Conservation (phyloP, 2,797 vertebrate genomes). For the Pitangus sulphuratus region DNA sequence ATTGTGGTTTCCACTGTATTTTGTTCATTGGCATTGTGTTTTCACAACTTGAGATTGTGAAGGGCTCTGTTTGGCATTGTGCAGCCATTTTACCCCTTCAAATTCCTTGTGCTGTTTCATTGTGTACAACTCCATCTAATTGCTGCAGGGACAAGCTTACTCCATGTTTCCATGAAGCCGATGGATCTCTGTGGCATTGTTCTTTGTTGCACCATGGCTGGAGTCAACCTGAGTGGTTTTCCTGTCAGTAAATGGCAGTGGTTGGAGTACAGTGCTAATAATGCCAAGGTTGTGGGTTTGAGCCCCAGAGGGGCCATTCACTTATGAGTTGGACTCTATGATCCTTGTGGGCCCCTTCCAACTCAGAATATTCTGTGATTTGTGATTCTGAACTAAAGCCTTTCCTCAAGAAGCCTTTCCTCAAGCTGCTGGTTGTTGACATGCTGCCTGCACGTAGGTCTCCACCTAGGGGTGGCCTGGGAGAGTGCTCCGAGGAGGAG, state of each 20-base stretch:
- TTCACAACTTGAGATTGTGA: background rate
- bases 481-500: background rate
- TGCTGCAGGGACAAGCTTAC: accelerated
- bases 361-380: background rate
- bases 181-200: accelerated
- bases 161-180: accelerated
- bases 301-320: background rate
- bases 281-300: background rate
- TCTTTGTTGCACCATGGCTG: background rate
- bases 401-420: background rate
- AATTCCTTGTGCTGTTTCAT: background rate
- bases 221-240: background rate
- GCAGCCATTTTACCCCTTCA: background rate
- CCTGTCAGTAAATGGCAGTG: background rate
- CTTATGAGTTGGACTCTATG: background rate
- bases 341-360: background rate
- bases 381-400: background rate
- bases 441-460: accelerated
- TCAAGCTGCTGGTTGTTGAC: background rate
- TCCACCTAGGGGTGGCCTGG: background rate
- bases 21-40: background rate
- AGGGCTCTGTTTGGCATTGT: background rate
- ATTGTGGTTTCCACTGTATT: background rate
- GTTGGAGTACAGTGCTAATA: background rate
- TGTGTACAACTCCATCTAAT: background rate